A percentile compares a stretch with the other conserved stretches of the same genome.
Conservation (phyloP, 2,113 vertebrate species). For the Etheostoma cragini region DNA sequence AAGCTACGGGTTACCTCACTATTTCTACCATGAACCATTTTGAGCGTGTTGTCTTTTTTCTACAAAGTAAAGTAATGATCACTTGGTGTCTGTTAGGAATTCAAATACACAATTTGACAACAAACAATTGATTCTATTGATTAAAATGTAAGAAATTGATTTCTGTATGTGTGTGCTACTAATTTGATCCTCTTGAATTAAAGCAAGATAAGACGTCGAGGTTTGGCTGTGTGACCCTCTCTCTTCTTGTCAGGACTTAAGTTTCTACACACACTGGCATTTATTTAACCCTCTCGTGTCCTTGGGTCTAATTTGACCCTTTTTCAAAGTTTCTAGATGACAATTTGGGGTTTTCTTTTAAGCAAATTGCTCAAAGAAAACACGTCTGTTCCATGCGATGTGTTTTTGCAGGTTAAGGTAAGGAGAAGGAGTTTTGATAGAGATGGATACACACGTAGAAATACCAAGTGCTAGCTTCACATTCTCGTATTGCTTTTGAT, state of each 20-base stretch:
- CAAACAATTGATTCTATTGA: background rate
- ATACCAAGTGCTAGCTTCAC: background rate
- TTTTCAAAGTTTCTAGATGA: too few relatives aligned
- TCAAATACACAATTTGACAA: background rate
- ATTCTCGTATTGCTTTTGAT: background rate
- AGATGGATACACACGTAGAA: background rate
- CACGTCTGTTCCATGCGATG: too few relatives aligned
- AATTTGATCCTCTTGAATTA: conserved; percentile 18
- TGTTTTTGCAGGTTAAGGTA: too few relatives aligned
- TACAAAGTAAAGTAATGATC: background rate
- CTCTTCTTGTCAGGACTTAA: background rate
- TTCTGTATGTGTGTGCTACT: background rate
- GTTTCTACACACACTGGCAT: background rate
- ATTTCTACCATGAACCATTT: conserved; percentile 15
- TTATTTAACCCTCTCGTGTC: background rate
- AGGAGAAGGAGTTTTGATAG: too few relatives aligned
- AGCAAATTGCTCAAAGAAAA: too few relatives aligned
- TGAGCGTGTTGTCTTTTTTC: background rate
- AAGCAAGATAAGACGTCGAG: conserved; percentile 7
- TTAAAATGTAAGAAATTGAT: background rate
- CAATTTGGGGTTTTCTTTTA: too few relatives aligned
- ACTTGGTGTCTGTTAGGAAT: conserved; percentile 7
- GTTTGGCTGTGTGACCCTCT: background rate
- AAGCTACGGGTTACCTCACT: conserved; percentile 43
- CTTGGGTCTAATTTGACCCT: too few relatives aligned